Percentiles rank a stretch among this genome's conserved stretches.
Conservation (phyloP, 1,140 invertebrate species). For the Drosophila sulfurigaster region DNA sequence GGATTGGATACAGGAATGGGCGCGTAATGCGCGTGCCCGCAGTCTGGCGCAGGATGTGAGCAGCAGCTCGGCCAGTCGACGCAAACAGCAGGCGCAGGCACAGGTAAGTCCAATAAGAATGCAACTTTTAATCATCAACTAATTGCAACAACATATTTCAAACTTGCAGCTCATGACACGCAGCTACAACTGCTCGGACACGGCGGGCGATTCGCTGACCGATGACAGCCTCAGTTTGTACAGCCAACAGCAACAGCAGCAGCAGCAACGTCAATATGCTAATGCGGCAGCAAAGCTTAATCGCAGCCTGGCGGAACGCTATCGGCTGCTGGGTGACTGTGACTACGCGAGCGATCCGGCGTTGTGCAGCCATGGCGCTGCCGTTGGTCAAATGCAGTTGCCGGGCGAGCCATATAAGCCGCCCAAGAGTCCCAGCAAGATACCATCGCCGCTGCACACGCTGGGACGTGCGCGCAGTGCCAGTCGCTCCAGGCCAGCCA, state of each 20-base stretch:
- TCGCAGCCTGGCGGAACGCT: conserved; percentile 71
- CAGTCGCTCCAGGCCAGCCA: conserved; percentile 82
- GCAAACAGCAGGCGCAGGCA: conserved; percentile 60
- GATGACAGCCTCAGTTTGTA: conserved; percentile 80
- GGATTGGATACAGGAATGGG: conserved; percentile 85
- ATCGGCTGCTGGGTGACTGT: conserved; percentile 76
- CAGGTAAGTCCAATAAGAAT: conserved; percentile 1
- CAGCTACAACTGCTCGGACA: conserved; percentile 80
- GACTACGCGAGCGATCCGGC: conserved; percentile 82
- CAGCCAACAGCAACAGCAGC: conserved; percentile 25
- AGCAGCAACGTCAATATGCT: conserved; percentile 58
- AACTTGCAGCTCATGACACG: conserved; percentile 75
- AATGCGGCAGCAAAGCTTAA: conserved; percentile 66
- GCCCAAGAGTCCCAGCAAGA: conserved; percentile 88
- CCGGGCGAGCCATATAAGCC: conserved; percentile 81
- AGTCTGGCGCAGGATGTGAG: conserved; percentile 76
- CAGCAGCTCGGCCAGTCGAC: conserved; percentile 56
- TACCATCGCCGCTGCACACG: conserved; percentile 87
- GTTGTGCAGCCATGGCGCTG: conserved; percentile 64
- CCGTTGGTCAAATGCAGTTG: conserved; percentile 7
- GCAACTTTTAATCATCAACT: too few species aligned
- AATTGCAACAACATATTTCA: too few species aligned
- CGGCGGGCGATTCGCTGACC: conserved; percentile 70
- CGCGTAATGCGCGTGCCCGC: conserved; percentile 77
- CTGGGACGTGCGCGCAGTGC: conserved; percentile 85